phyloP scores from a whole-genome alignment of 2,113 vertebrate genomes.

The Tupaia chinensis region DNA sequence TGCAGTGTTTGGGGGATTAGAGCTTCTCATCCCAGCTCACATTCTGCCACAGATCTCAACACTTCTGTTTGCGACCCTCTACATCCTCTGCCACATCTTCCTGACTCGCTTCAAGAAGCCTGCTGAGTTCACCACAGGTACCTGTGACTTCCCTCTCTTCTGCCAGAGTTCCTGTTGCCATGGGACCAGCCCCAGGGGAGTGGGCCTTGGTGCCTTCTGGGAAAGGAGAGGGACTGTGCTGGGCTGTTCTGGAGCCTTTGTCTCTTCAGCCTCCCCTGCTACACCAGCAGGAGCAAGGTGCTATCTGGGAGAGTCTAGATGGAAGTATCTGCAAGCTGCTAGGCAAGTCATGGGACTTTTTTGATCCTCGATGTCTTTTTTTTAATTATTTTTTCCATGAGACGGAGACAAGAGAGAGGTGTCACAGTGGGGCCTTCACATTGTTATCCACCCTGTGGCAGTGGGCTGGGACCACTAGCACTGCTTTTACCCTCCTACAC shows the following conservation, averaged over 20 bases:
- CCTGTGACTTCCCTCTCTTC: not conserved
- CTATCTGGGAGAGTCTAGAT: not conserved
- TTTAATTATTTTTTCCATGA: too few species aligned
- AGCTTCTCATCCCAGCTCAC: not conserved
- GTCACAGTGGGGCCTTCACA: too few species aligned
- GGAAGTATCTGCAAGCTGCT: not conserved
- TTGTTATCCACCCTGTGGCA: too few species aligned
- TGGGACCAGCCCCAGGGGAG: slow-evolving; percentile 45
- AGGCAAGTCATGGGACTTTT: not conserved
- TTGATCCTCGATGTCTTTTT: not conserved
- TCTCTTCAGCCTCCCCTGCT: not conserved
- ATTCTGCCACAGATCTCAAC: slow-evolving; percentile 92
- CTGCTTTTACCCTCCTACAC: too few species aligned
- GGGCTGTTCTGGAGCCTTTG: not conserved
- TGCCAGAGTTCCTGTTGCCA: not conserved
- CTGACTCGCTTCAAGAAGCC: slow-evolving; percentile 96
- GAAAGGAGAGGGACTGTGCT: not conserved
- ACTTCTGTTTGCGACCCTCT: slow-evolving; percentile 95
- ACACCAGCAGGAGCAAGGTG: not conserved
- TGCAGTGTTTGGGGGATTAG: not conserved
- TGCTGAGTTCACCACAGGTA: slow-evolving; percentile 95
- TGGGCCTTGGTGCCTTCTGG: not conserved
- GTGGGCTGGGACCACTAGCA: too few species aligned
- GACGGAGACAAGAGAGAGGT: too few species aligned
- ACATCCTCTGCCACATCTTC: slow-evolving; percentile 95